phyloP scores from a whole-genome alignment of 2,888 invertebrate genomes.

The Scelioninae gen. 2 region DNA sequence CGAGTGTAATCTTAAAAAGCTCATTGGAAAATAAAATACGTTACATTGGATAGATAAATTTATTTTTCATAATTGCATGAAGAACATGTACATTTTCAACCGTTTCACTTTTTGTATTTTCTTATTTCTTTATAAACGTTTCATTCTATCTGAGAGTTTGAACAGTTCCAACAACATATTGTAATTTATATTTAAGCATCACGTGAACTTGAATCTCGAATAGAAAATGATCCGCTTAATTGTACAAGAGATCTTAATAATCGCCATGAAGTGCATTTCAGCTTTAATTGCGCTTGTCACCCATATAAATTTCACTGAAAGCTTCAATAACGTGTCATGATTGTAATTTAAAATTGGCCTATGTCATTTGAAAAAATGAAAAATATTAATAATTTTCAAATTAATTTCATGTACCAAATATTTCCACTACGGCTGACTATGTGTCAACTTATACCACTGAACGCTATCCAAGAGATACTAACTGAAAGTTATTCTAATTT shows the following conservation, averaged over 20 bases:
- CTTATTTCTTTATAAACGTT: neutral
- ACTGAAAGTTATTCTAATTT: neutral
- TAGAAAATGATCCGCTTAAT: constrained; percentile 29
- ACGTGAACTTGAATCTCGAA: neutral
- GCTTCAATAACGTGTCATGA: constrained; percentile 4
- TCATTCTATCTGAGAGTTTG: too few relatives aligned
- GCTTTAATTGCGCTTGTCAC: constrained; percentile 14
- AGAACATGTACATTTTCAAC: neutral
- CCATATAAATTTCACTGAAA: constrained; percentile 14
- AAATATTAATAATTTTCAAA: too few relatives aligned
- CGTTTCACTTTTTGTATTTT: neutral
- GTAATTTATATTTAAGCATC: neutral
- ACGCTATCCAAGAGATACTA: neutral
- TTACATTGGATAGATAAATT: neutral
- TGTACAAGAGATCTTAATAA: constrained; percentile 19
- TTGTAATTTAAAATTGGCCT: neutral
- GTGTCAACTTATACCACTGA: neutral
- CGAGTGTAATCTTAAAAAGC: neutral
- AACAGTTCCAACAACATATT: neutral
- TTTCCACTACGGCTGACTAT: neutral
- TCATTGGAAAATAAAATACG: neutral
- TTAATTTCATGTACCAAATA: neutral
- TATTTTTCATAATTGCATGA: neutral
- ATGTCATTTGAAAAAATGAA: too few relatives aligned
- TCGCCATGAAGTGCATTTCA: constrained; percentile 15